These are phyloP conservation scores for Holocentrus rufus DNA, from an alignment of 2,797 vertebrate genomes.

Conservation along the genomic window DNA sequence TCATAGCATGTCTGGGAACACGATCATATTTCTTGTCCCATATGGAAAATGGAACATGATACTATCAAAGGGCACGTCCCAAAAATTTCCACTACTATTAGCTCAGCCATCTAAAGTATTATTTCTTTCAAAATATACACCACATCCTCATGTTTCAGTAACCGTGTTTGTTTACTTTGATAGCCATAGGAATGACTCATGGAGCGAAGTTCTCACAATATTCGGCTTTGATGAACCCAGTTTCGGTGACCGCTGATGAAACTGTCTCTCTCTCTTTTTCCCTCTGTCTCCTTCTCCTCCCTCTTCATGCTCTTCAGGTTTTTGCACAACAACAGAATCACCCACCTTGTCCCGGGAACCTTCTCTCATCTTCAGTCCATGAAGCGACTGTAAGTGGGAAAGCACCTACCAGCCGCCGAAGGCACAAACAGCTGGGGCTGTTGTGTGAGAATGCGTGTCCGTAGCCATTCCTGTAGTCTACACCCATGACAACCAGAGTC, in stretches of 20 bases:
- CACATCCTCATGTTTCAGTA: slow-evolving; percentile 1
- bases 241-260: not conserved
- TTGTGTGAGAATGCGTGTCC: slow-evolving; percentile 35
- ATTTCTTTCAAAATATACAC: not conserved
- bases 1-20: slow-evolving; percentile 46
- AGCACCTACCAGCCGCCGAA: not conserved
- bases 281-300: not conserved
- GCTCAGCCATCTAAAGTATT: not conserved
- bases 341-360: slow-evolving; percentile 92
- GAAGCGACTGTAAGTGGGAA: slow-evolving; percentile 95
- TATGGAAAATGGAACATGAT: slow-evolving; percentile 41
- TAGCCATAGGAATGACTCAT: not conserved
- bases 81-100: slow-evolving; percentile 4
- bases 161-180: not conserved
- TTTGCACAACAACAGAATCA: slow-evolving; percentile 98
- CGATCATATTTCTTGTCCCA: slow-evolving; percentile 50
- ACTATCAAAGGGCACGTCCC: slow-evolving; percentile 19
- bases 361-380: slow-evolving; percentile 94
- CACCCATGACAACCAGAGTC: slow-evolving; percentile 29
- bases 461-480: slow-evolving; percentile 15
- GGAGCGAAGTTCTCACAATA: not conserved
- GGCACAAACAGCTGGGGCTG: slow-evolving; percentile 21
- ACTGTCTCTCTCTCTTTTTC: not conserved
- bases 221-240: not conserved
- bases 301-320: slow-evolving; percentile 82